Conservation (phyloP, 2,113 vertebrate species). For the Protobothrops flavoviridis region DNA sequence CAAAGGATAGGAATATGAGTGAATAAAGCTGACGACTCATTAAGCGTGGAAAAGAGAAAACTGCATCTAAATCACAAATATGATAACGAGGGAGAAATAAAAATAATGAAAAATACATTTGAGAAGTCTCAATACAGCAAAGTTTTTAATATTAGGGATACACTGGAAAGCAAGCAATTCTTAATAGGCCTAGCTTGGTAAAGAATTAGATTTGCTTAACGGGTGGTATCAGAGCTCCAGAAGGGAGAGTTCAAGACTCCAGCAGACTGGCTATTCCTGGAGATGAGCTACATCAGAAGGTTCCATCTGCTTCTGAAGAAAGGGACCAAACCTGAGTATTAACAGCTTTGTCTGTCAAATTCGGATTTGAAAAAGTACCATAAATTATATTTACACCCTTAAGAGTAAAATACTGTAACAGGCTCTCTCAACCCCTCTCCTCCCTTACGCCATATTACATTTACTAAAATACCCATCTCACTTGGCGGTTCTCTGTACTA, state of each 20-base stretch:
- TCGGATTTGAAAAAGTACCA: not conserved
- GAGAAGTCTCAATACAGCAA: constrained; percentile 1
- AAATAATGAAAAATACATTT: constrained; percentile 32
- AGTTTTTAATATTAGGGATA: constrained; percentile 55
- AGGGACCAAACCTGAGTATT: not conserved
- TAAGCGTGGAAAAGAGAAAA: constrained; percentile 66
- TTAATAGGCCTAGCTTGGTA: constrained; percentile 24
- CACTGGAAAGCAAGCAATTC: constrained; percentile 27
- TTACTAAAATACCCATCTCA: not conserved
- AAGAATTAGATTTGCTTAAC: not conserved
- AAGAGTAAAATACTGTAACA: not conserved
- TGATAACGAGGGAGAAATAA: constrained; percentile 62
- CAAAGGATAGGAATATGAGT: constrained; percentile 61
- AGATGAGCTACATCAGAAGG: not conserved
- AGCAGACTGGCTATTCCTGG: not conserved
- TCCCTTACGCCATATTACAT: not conserved
- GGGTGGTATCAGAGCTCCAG: not conserved
- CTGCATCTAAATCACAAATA: constrained; percentile 70
- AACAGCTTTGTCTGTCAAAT: not conserved
- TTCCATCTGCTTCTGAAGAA: not conserved
- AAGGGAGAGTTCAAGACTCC: not conserved
- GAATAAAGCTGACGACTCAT: constrained; percentile 72
- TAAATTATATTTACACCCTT: not conserved
- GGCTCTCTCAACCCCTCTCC: not conserved
- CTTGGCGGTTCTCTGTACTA: not conserved